These are phyloP conservation scores for Pangasius sanitwongsei DNA, from an alignment of 2,797 vertebrate species.

Conservation along the genomic window DNA sequence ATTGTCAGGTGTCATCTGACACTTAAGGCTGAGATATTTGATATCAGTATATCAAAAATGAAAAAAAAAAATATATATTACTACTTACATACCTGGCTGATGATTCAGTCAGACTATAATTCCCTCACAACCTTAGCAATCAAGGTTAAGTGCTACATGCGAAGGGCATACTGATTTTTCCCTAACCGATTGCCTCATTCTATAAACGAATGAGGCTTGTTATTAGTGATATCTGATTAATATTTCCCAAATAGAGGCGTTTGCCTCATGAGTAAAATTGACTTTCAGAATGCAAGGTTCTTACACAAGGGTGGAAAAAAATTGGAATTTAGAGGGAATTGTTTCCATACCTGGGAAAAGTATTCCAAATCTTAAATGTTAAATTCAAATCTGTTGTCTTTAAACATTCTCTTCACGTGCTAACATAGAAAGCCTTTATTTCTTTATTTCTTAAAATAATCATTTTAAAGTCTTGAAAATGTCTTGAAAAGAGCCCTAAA, in stretches of 20 bases:
- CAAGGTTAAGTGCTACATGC: neutral
- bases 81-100: neutral
- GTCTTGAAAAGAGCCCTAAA: neutral
- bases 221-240: neutral
- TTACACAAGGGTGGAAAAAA: neutral
- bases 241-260: neutral
- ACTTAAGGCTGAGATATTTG: neutral
- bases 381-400: neutral
- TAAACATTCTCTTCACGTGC: neutral
- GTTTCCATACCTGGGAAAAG: neutral
- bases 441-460: neutral
- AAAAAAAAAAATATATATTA: neutral
- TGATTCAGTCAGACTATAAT: neutral
- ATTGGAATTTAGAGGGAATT: neutral
- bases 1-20: neutral
- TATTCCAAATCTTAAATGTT: neutral
- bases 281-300: neutral
- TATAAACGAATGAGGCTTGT: neutral
- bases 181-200: neutral
- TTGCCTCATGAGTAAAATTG: neutral
- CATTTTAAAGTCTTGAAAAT: neutral
- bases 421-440: neutral
- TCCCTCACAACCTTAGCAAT: conserved; percentile 12
- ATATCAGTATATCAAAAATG: neutral
- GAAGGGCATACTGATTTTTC: neutral